Evolutionary conservation across 2,888 invertebrate species (phyloP).

Genomic region (Ganaspis brasiliensis): DNA sequence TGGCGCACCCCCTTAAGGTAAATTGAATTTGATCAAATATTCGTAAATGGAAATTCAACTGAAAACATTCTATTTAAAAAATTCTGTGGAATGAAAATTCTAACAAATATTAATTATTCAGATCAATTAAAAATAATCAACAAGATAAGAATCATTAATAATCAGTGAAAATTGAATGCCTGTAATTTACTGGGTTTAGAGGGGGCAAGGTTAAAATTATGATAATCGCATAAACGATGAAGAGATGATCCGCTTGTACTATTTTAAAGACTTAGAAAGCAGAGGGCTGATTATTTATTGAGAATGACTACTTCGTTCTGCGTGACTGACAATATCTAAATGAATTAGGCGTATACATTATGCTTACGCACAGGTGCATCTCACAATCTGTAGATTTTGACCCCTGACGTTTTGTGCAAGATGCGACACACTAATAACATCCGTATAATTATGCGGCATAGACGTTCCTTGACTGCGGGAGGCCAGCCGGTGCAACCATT

Average conservation of each 20-base stretch:
- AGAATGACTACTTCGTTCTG: conserved; percentile 2
- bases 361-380: conserved; percentile 56
- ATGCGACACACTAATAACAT: conserved; percentile 71
- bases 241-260: conserved; percentile 8
- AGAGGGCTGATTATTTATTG: conserved; percentile 1
- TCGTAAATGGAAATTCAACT: too few relatives aligned
- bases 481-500: conserved; percentile 34
- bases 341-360: conserved; percentile 54
- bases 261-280: not conserved
- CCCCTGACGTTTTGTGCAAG: conserved; percentile 65
- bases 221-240: not conserved
- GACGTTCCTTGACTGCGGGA: conserved; percentile 52
- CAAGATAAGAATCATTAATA: too few relatives aligned
- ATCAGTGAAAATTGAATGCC: too few relatives aligned
- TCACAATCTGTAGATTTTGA: conserved; percentile 55
- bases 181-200: too few relatives aligned
- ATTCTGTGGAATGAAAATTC: too few relatives aligned
- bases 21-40: too few relatives aligned
- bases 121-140: too few relatives aligned
- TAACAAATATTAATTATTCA: too few relatives aligned
- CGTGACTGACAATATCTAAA: conserved; percentile 19
- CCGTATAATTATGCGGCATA: conserved; percentile 74
- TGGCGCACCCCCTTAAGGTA: too few relatives aligned
- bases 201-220: too few relatives aligned
- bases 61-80: too few relatives aligned